Percentiles rank a stretch among this genome's conserved stretches.
phyloP scores from a whole-genome alignment of 2,888 invertebrate genomes.

The Caradrina clavipalpis region DNA sequence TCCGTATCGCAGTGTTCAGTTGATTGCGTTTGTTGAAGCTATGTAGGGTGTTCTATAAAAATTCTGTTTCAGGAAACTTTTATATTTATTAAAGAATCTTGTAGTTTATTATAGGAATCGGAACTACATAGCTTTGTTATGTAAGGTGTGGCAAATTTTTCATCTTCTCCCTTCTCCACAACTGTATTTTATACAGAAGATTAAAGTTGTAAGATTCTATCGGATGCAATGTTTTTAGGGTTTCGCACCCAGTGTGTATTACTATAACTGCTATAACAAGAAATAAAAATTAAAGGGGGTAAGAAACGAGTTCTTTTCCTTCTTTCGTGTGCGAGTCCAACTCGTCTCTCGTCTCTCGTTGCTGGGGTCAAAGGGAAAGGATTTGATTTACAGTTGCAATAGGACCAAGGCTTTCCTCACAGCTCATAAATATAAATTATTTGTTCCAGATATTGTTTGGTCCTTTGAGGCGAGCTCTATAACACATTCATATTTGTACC shows the following conservation, averaged over 20 bases:
- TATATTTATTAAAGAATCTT: constrained; percentile 2
- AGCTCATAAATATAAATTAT: constrained; percentile 35
- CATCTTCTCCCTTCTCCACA: not conserved
- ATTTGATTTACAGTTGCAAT: not conserved
- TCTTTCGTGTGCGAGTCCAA: no score
- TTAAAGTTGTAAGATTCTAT: not conserved
- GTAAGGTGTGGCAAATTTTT: not conserved
- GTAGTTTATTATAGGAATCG: not conserved
- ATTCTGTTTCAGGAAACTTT: not conserved
- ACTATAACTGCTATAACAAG: no score
- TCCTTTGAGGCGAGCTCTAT: constrained; percentile 6
- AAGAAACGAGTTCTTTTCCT: no score
- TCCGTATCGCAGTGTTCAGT: not conserved
- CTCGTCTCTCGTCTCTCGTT: no score
- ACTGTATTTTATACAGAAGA: not conserved
- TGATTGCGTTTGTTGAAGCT: not conserved
- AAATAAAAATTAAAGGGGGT: no score
- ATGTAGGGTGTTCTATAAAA: constrained; percentile 13
- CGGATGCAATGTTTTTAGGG: not conserved
- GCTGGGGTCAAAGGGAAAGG: constrained; percentile 13
- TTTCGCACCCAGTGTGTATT: no score
- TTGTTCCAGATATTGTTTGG: not conserved
- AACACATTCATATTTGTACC: not conserved
- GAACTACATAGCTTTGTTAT: not conserved
- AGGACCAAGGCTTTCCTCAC: not conserved